These are phyloP conservation scores for Callimico goeldii DNA, from an alignment of 2,797 vertebrate genomes.

Conservation along the genomic window DNA sequence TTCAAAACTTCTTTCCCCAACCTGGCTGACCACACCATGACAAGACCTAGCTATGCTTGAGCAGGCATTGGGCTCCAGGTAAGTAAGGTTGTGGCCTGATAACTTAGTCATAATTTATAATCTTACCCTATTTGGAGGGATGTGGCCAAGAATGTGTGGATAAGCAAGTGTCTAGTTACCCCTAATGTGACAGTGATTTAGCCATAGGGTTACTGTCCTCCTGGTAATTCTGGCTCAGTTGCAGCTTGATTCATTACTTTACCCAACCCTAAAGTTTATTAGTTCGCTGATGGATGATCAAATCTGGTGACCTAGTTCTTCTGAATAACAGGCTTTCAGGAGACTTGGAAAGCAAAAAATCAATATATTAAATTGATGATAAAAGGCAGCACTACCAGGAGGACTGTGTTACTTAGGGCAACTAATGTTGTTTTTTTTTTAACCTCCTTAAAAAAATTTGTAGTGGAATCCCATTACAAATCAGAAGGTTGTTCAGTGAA, in stretches of 20 bases:
- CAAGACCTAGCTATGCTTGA: neutral
- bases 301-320: neutral
- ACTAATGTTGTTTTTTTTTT: neutral
- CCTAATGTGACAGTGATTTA: neutral
- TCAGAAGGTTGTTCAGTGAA: slow-evolving; percentile 9
- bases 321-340: neutral
- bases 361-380: neutral
- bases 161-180: neutral
- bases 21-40: neutral
- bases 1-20: neutral
- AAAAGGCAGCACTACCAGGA: neutral
- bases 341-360: slow-evolving; percentile 27
- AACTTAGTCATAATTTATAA: neutral
- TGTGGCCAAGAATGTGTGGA: neutral
- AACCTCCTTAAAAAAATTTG: neutral
- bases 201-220: neutral
- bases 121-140: neutral
- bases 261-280: neutral
- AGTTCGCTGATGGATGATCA: neutral
- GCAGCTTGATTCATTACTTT: neutral
- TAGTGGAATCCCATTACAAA: neutral
- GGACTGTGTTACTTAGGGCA: neutral
- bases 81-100: neutral
- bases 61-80: neutral
- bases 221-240: neutral